Percentiles rank a stretch among this genome's conserved stretches.
Evolutionary conservation across 2,888 invertebrate species (phyloP).

Genomic region (Xestoiulus laeticollis): DNA sequence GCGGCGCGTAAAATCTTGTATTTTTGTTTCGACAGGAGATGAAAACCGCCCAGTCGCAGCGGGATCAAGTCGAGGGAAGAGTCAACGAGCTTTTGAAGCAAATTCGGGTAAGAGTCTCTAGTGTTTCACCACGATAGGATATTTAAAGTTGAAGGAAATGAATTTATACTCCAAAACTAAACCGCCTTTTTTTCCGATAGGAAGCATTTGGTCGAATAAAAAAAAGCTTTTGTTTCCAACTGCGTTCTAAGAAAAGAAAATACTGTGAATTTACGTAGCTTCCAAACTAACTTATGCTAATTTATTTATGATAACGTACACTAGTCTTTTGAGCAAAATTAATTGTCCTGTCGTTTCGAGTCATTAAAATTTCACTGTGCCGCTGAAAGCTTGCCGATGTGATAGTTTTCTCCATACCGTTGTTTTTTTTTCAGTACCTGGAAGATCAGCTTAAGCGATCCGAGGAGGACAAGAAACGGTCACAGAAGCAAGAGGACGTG

Average conservation of each 20-base stretch:
- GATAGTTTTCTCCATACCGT: conserved; percentile 17
- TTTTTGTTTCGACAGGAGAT: conserved; percentile 40
- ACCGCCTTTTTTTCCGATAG: too few relatives aligned
- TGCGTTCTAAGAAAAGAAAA: not conserved
- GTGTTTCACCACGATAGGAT: too few relatives aligned
- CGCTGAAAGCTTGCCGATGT: too few relatives aligned
- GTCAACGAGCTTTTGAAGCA: conserved; percentile 45
- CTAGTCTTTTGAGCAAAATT: too few relatives aligned
- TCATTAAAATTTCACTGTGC: not conserved
- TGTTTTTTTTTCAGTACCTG: conserved; percentile 58
- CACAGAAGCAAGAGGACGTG: conserved; percentile 58
- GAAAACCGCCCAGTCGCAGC: not conserved
- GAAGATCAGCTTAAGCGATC: conserved; percentile 58
- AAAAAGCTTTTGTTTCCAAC: not conserved
- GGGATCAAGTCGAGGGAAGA: conserved; percentile 40
- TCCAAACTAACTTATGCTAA: too few relatives aligned
- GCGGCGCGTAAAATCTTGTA: not conserved
- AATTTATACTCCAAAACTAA: too few relatives aligned
- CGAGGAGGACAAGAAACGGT: conserved; percentile 44
- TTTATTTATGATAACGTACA: too few relatives aligned
- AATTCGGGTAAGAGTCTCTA: not conserved
- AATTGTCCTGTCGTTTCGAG: too few relatives aligned
- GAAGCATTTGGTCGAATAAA: too few relatives aligned
- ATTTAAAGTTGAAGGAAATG: too few relatives aligned
- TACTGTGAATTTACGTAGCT: not conserved